Percentiles rank a stretch among this genome's conserved stretches.
Conservation (phyloP, 2,797 vertebrate species). For the Darevskia mixta region DNA sequence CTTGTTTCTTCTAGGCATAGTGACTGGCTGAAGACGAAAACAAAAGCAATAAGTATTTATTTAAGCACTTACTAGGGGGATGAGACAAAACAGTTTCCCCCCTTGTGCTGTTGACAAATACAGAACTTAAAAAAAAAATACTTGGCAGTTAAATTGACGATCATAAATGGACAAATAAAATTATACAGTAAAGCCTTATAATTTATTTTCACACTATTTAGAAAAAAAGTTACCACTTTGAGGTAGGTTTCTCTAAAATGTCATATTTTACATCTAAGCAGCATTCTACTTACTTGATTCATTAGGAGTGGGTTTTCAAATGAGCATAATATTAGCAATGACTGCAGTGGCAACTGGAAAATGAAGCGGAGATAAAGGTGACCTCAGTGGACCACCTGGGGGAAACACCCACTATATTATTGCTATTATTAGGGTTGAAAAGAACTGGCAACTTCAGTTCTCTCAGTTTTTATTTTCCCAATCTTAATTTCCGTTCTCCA, state of each 20-base stretch:
- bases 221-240: neutral
- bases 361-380: neutral
- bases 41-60: constrained; percentile 30
- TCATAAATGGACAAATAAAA: neutral
- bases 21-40: neutral
- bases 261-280: neutral
- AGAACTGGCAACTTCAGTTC: too few species aligned
- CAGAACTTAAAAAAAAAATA: neutral
- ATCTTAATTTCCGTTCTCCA: too few species aligned
- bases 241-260: neutral
- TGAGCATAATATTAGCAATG: neutral
- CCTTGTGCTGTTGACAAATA: constrained; percentile 12
- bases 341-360: neutral
- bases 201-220: constrained; percentile 12
- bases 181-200: neutral
- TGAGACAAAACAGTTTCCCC: neutral
- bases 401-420: neutral
- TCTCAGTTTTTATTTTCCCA: too few species aligned
- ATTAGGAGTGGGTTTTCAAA: neutral
- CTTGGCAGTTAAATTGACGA: neutral
- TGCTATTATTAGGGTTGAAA: too few species aligned
- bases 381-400: neutral
- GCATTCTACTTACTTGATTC: neutral
- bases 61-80: constrained; percentile 12
- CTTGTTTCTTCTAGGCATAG: neutral